Base-by-base conservation (phyloP, 2,797 vertebrate genomes). In the Hemibagrus guttatus region DNA sequence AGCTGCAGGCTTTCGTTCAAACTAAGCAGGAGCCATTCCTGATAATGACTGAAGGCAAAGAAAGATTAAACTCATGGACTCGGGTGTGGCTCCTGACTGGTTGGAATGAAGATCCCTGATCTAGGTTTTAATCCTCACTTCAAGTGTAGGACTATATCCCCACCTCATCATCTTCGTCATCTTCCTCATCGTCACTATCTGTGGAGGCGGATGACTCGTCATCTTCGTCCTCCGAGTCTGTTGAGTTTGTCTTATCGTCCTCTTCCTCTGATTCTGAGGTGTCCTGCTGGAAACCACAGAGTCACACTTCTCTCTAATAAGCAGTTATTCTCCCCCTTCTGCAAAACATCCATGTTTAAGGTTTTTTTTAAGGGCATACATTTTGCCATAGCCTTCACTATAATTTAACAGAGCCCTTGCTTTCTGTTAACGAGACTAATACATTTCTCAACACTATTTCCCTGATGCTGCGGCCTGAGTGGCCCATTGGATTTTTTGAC, bases 201-300 rank as follows among this genome's bases (percentile, higher is more conserved):
- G 91, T 89, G 86, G 91, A 94, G 83, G 94, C 95, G 0, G 96
- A 95, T 0, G 96, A 94, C 68, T 96, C 95, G 0, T 96, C 95
- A 0, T 96, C 95, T 13, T 93, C 93, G 13, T 96, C 95, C 1
- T 96, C 95, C 0, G 95, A 95, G 69, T 96, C 94, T 0, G 95
- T 94, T 0, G 95, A 93, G 72, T 95, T 93, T 0, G 94, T 95
- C 85, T 95, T 95, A 59, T 95, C 94, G 13, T 94, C 93, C 0
- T 95, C 95, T 3, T 96, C 95, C 0, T 95, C 95, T 0, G 95
- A 95, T 87, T 96, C 95, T 0, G 95, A 94, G 82, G 95, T 91
- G 90, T 96, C 95, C 94, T 96, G 95, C 95, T 95, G 92, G 12
- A 89, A 81, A 89, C 85, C 85, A 89, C 78, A 87, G 72, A 71